These are phyloP conservation scores for Halocynthia roretzi DNA, from an alignment of 23 tunicate genomes.

Conservation along the genomic window DNA sequence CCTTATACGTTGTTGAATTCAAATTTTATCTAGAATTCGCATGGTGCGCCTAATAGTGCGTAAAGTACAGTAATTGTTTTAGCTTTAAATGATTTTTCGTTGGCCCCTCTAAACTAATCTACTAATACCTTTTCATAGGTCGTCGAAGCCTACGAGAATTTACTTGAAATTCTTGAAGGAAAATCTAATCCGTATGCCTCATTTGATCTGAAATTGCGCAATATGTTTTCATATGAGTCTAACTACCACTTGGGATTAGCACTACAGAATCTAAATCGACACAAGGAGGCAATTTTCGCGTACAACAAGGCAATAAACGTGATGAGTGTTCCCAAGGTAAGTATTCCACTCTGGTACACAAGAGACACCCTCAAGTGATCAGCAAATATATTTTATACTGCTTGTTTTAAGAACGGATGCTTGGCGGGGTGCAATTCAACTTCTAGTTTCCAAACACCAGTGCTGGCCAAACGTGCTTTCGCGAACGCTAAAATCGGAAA, in stretches of 20 bases:
- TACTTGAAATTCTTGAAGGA: conserved; percentile 48
- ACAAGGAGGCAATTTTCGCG: conserved; percentile 67
- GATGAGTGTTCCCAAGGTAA: conserved; percentile 65
- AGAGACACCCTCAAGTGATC: neutral
- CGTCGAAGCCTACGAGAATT: conserved; percentile 48
- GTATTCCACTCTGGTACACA: neutral
- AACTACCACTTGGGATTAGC: conserved; percentile 83
- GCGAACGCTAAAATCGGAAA: conserved; percentile 70
- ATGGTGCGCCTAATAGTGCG: no score
- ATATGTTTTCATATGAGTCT: conserved; percentile 66
- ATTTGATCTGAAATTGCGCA: conserved; percentile 33
- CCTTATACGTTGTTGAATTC: neutral
- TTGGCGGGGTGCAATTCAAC: conserved; percentile 88
- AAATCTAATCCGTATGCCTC: conserved; percentile 52
- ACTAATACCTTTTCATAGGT: conserved; percentile 28
- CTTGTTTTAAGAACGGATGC: conserved; percentile 63
- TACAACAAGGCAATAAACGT: conserved; percentile 71
- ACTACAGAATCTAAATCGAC: conserved; percentile 67
- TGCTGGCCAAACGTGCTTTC: conserved; percentile 73
- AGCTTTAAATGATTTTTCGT: neutral
- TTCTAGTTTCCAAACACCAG: conserved; percentile 88
- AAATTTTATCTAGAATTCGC: no score
- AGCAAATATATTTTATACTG: neutral
- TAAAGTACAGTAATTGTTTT: neutral
- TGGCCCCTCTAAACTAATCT: neutral